These are phyloP conservation scores for Cheumatopsyche charites DNA, from an alignment of 1,140 invertebrate genomes.

Conservation along the genomic window DNA sequence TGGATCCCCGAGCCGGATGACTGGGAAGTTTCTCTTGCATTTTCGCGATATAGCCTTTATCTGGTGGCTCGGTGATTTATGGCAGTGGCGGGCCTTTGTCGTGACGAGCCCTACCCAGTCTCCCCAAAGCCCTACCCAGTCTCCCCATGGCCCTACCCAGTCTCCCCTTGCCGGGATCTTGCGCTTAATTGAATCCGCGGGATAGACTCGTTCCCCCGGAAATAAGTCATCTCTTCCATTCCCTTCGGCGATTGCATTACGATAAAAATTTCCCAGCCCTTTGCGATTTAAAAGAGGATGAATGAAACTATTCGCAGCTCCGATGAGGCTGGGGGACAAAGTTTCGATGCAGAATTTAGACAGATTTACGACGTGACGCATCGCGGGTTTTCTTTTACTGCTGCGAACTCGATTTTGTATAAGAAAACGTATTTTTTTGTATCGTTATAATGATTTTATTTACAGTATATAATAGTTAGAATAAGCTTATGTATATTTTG, in stretches of 20 bases:
- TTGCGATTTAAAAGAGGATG: slow-evolving; percentile 24
- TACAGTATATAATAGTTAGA: no score
- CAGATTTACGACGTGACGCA: slow-evolving; percentile 12
- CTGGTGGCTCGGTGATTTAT: slow-evolving; percentile 26
- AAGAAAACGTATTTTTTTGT: no score
- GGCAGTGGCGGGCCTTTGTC: slow-evolving; percentile 18
- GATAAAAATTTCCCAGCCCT: slow-evolving; percentile 26
- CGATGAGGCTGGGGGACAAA: background rate
- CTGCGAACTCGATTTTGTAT: no score
- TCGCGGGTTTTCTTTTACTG: background rate
- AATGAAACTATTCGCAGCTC: slow-evolving; percentile 14
- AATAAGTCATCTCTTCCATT: slow-evolving; percentile 32
- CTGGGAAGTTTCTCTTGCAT: slow-evolving; percentile 17
- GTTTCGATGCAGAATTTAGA: slow-evolving; percentile 8
- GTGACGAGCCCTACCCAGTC: slow-evolving; percentile 13
- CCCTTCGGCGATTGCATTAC: slow-evolving; percentile 28
- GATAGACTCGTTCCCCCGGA: slow-evolving; percentile 30
- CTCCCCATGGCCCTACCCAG: background rate
- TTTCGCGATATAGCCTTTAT: slow-evolving; percentile 19
- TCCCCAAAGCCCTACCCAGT: background rate
- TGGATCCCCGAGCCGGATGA: slow-evolving; percentile 20
- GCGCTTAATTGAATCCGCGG: slow-evolving; percentile 27
- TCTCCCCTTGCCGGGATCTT: background rate
- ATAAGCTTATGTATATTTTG: no score
- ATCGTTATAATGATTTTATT: no score